These are phyloP conservation scores for Rhagoletis zephyria DNA, from an alignment of 1,140 invertebrate genomes.

Conservation along the genomic window DNA sequence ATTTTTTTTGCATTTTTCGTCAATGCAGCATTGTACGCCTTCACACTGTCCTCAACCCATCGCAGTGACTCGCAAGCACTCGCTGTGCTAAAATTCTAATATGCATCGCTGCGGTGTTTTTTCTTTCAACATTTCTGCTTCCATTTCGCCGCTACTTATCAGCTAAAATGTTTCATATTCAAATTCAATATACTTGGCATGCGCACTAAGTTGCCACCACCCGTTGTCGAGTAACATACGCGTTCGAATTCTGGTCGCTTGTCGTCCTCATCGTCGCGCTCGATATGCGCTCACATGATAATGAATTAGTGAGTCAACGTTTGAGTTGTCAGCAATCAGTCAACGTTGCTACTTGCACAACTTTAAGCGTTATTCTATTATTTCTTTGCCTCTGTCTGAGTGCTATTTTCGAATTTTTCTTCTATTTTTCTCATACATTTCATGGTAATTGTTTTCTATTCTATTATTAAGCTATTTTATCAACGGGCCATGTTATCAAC, in stretches of 20 bases:
- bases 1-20: no score
- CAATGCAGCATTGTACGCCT: no score
- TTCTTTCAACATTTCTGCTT: neutral
- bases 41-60: no score
- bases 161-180: neutral
- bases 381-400: no score
- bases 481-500: neutral
- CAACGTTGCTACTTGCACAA: neutral
- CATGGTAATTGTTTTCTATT: neutral
- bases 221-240: neutral
- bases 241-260: neutral
- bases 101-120: neutral
- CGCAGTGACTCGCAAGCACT: neutral
- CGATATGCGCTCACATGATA: conserved; percentile 15
- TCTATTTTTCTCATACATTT: no score
- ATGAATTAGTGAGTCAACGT: conserved; percentile 32
- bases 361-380: neutral
- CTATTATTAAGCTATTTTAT: neutral
- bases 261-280: neutral
- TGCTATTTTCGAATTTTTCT: no score
- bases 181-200: neutral
- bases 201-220: neutral
- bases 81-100: neutral
- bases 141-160: neutral
- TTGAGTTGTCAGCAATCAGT: conserved; percentile 37